phyloP scores from a whole-genome alignment of 2,888 invertebrate species.

The Uloborus plumipes region DNA sequence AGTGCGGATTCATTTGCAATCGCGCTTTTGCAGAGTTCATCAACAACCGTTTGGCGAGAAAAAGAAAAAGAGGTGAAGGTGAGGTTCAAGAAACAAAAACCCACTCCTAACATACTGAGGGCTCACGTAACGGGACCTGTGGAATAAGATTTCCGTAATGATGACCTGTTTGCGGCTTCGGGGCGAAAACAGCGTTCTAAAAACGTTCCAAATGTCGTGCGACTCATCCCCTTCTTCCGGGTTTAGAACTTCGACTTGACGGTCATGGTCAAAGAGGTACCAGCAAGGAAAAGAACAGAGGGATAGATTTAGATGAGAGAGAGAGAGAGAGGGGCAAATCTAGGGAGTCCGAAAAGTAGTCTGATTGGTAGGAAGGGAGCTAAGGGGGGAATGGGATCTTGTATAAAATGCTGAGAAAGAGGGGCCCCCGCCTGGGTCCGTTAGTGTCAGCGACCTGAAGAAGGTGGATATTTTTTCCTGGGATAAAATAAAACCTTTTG shows the following conservation, averaged over 20 bases:
- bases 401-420: constrained; percentile 58
- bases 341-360: constrained; percentile 52
- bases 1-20: too few relatives aligned
- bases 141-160: constrained; percentile 32
- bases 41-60: too few relatives aligned
- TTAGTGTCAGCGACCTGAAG: constrained; percentile 44
- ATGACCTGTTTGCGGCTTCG: constrained; percentile 45
- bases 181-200: constrained; percentile 11
- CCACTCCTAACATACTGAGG: constrained; percentile 37
- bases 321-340: constrained; percentile 54
- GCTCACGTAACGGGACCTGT: constrained; percentile 6
- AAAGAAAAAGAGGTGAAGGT: background rate
- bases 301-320: background rate
- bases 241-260: constrained; percentile 40
- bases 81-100: background rate
- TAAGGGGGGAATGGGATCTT: constrained; percentile 36
- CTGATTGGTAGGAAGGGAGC: constrained; percentile 48
- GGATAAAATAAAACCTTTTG: constrained; percentile 10
- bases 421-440: constrained; percentile 47
- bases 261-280: constrained; percentile 63
- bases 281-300: constrained; percentile 27
- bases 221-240: constrained; percentile 40
- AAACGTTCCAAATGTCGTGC: background rate
- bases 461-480: constrained; percentile 6
- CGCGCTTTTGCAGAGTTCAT: too few relatives aligned